phyloP scores from a whole-genome alignment of 1,140 invertebrate genomes.

The Calosoma granatense region DNA sequence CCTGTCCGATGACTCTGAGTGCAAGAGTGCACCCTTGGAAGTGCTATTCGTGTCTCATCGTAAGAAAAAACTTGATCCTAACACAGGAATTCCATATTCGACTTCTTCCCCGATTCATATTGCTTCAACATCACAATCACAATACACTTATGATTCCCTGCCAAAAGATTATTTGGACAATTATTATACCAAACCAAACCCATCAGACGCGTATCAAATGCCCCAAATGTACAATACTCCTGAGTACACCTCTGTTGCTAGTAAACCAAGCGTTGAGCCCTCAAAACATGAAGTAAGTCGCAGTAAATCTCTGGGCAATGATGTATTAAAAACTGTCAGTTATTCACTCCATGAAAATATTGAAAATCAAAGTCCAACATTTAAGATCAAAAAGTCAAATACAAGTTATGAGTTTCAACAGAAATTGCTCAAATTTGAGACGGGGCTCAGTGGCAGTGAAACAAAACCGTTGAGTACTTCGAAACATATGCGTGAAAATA shows the following conservation, averaged over 20 bases:
- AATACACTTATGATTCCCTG: not conserved
- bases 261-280: not conserved
- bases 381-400: constrained; percentile 21
- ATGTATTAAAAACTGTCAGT: not conserved
- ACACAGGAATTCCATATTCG: not conserved
- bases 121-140: not conserved
- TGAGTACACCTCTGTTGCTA: too few species aligned
- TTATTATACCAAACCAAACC: not conserved
- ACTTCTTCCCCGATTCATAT: not conserved
- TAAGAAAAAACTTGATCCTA: not conserved
- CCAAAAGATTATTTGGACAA: not conserved
- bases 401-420: constrained; percentile 30
- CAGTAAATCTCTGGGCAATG: not conserved
- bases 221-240: not conserved
- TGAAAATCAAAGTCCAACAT: not conserved
- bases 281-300: not conserved
- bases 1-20: constrained; percentile 64
- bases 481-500: not conserved
- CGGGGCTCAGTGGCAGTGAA: constrained; percentile 20
- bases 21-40: constrained; percentile 64
- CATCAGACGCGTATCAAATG: not conserved
- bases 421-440: constrained; percentile 31
- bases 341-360: not conserved
- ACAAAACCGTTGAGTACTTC: constrained; percentile 17
- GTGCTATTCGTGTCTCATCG: constrained; percentile 43